These are phyloP conservation scores for Dascyllus trimaculatus DNA, from an alignment of 2,113 vertebrate genomes.

Conservation along the genomic window DNA sequence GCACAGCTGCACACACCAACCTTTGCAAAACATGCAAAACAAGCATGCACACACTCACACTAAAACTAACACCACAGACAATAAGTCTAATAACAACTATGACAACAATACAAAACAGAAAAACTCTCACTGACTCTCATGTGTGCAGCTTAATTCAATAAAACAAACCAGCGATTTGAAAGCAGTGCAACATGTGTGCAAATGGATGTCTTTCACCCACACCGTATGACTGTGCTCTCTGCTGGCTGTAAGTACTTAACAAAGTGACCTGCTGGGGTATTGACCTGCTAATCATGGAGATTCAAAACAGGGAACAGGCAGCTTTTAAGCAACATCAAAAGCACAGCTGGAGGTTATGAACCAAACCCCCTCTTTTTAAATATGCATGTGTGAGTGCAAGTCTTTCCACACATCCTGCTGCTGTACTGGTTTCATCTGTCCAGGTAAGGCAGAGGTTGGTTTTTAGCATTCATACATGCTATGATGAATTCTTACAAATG, in stretches of 20 bases:
- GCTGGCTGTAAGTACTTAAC: constrained; percentile 68
- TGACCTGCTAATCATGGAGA: constrained; percentile 75
- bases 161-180: not conserved
- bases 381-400: constrained; percentile 36
- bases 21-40: constrained; percentile 40
- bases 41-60: not conserved
- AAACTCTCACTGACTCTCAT: not conserved
- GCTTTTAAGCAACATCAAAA: constrained; percentile 75
- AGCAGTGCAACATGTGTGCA: constrained; percentile 1
- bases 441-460: not conserved
- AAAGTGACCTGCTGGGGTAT: constrained; percentile 73
- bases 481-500: not conserved
- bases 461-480: not conserved
- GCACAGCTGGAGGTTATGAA: constrained; percentile 64
- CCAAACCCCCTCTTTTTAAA: constrained; percentile 48
- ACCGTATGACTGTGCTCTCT: constrained; percentile 44
- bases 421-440: not conserved
- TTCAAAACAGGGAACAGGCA: constrained; percentile 61
- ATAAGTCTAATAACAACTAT: constrained; percentile 8
- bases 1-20: constrained; percentile 37
- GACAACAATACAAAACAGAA: not conserved
- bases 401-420: constrained; percentile 21
- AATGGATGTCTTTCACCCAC: constrained; percentile 40
- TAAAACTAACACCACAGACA: not conserved
- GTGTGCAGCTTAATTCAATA: constrained; percentile 4